phyloP scores from a whole-genome alignment of 2,888 invertebrate genomes.

The Andrena chrysosceles region DNA sequence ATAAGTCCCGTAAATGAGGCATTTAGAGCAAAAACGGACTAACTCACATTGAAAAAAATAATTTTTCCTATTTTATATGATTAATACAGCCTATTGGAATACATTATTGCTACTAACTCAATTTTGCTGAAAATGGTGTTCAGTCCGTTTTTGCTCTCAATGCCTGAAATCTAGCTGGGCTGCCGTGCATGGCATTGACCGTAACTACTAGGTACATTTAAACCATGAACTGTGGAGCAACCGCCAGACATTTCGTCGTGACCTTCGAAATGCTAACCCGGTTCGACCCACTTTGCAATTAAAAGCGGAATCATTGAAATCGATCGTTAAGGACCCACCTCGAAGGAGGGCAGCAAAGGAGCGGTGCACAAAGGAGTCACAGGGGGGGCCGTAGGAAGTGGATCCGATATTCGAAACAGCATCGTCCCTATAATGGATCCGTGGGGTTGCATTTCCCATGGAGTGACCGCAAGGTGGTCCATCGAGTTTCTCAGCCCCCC shows the following conservation, averaged over 20 bases:
- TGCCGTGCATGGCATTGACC: too few species aligned
- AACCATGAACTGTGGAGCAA: not conserved
- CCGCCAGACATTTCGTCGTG: not conserved
- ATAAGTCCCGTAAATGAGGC: too few species aligned
- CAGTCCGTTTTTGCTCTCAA: too few species aligned
- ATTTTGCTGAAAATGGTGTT: too few species aligned
- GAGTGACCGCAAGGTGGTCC: slow-evolving; percentile 82
- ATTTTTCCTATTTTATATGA: too few species aligned
- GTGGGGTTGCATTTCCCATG: slow-evolving; percentile 82
- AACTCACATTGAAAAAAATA: too few species aligned
- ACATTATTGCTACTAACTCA: too few species aligned
- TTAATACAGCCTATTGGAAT: too few species aligned
- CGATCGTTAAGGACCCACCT: slow-evolving; percentile 21
- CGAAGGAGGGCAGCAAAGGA: slow-evolving; percentile 18
- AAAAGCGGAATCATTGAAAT: slow-evolving; percentile 35
- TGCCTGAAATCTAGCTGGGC: too few species aligned
- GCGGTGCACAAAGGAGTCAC: slow-evolving; percentile 46
- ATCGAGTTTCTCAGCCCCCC: slow-evolving; percentile 78
- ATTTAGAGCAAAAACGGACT: too few species aligned
- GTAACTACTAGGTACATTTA: not conserved
- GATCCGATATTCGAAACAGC: slow-evolving; percentile 58
- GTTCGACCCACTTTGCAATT: slow-evolving; percentile 6
- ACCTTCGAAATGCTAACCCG: not conserved
- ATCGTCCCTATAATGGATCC: slow-evolving; percentile 65
- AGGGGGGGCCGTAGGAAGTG: slow-evolving; percentile 56